Evolutionary conservation across 2,888 invertebrate genomes (phyloP).

Genomic region (Leptogaster cylindrica): DNA sequence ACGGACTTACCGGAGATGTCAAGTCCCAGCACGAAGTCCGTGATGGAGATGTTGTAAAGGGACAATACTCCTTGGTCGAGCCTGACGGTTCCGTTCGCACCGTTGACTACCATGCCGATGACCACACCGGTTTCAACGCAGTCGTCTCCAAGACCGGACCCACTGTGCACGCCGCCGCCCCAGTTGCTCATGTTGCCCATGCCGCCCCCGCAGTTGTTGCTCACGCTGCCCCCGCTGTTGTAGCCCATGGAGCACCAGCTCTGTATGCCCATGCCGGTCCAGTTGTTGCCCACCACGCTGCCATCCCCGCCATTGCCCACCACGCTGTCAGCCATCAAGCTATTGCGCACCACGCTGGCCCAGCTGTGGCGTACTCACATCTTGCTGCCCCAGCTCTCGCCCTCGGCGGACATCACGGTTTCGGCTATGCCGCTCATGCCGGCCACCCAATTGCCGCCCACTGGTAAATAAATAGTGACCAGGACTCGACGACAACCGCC

Average conservation of each 20-base stretch:
- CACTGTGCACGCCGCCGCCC: conserved; percentile 54
- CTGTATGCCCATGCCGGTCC: conserved; percentile 49
- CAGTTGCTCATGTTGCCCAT: conserved; percentile 31
- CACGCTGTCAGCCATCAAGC: conserved; percentile 33
- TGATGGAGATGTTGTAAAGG: conserved; percentile 62
- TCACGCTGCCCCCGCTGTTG: conserved; percentile 48
- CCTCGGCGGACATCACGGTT: conserved; percentile 46
- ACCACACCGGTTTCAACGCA: conserved; percentile 62
- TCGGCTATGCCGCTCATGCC: conserved; percentile 57
- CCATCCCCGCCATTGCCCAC: conserved; percentile 47
- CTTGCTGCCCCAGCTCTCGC: neutral
- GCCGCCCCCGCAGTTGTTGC: conserved; percentile 38
- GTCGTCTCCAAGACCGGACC: conserved; percentile 61
- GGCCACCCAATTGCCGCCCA: conserved; percentile 56
- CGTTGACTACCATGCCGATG: conserved; percentile 62
- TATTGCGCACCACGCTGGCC: conserved; percentile 53
- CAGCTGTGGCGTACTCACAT: conserved; percentile 51
- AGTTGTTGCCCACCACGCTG: conserved; percentile 54
- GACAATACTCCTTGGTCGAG: conserved; percentile 62
- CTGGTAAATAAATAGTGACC: conserved; percentile 53
- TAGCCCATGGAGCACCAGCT: conserved; percentile 52
- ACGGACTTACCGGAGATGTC: conserved; percentile 61
- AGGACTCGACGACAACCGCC: conserved; percentile 22
- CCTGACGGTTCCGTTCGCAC: conserved; percentile 63
- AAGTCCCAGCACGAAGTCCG: conserved; percentile 62